phyloP scores from a whole-genome alignment of 1,140 invertebrate genomes.

The Drosophila asahinai region DNA sequence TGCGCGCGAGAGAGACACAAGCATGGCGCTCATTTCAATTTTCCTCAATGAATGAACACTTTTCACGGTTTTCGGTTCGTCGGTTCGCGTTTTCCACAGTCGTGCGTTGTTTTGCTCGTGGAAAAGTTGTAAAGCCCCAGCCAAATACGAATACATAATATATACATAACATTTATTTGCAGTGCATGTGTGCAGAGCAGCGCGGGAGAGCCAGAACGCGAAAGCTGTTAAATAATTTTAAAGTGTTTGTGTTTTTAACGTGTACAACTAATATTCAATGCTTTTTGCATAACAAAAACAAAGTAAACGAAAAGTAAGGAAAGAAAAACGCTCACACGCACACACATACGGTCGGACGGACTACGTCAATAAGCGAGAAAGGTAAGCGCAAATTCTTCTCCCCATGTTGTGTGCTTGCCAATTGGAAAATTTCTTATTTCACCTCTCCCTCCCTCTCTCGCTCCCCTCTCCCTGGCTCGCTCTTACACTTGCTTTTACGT shows the following conservation, averaged over 20 bases:
- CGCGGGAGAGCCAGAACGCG: constrained; percentile 18
- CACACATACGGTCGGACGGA: constrained; percentile 53
- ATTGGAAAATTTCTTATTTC: constrained; percentile 76
- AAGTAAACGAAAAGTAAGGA: constrained; percentile 35
- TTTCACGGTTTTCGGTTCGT: constrained; percentile 75
- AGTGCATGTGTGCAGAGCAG: constrained; percentile 30
- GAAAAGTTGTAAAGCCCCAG: constrained; percentile 43
- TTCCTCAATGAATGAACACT: constrained; percentile 83
- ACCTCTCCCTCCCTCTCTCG: constrained; percentile 42
- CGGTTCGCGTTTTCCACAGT: constrained; percentile 62
- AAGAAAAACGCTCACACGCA: constrained; percentile 35
- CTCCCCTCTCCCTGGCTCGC: constrained; percentile 30
- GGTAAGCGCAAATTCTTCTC: constrained; percentile 71
- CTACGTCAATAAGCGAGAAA: constrained; percentile 74
- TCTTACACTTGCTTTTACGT: constrained; percentile 56
- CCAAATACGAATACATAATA: constrained; percentile 34
- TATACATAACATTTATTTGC: constrained; percentile 40
- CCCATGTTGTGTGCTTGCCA: constrained; percentile 50
- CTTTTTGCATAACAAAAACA: constrained; percentile 77
- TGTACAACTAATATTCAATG: constrained; percentile 54
- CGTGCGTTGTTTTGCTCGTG: constrained; percentile 43
- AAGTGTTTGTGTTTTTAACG: constrained; percentile 57
- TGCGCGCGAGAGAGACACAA: constrained; percentile 34
- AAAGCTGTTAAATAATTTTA: constrained; percentile 54
- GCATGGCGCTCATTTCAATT: constrained; percentile 72